Evolutionary conservation across 1,140 invertebrate genomes (phyloP).

Genomic region (Goniozus legneri): DNA sequence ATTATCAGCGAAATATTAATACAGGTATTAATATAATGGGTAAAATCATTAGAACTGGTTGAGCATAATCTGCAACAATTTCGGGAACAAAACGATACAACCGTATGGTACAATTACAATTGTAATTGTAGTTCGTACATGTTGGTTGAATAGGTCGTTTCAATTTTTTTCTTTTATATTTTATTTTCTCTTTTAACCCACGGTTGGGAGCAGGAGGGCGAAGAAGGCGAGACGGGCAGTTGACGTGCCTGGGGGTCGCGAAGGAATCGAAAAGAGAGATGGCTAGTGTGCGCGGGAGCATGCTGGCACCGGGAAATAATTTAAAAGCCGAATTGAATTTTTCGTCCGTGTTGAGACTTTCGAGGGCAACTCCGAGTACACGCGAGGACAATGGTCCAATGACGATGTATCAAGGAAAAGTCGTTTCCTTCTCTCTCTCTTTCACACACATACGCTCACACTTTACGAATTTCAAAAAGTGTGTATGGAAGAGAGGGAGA

Average conservation of each 20-base stretch:
- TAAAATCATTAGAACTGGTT: too few relatives aligned
- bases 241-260: conserved; percentile 18
- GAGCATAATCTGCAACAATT: too few relatives aligned
- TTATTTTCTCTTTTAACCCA: not conserved
- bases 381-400: conserved; percentile 56
- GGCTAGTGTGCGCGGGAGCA: not conserved
- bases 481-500: too few relatives aligned
- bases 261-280: conserved; percentile 12
- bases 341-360: conserved; percentile 53
- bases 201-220: not conserved
- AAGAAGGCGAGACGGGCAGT: not conserved
- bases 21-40: too few relatives aligned
- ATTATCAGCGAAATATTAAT: too few relatives aligned
- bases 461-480: too few relatives aligned
- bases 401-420: conserved; percentile 57
- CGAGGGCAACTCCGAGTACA: conserved; percentile 54
- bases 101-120: too few relatives aligned
- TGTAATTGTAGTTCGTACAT: too few relatives aligned
- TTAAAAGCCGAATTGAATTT: conserved; percentile 58
- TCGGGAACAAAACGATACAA: too few relatives aligned
- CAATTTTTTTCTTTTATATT: conserved; percentile 15
- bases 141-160: too few relatives aligned
- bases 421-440: conserved; percentile 44
- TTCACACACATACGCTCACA: not conserved
- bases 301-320: conserved; percentile 46